A percentile compares a stretch with the other conserved stretches of the same genome.
Evolutionary conservation across 2,797 vertebrate species (phyloP).

Genomic region (Sternarchorhynchus goeldii): DNA sequence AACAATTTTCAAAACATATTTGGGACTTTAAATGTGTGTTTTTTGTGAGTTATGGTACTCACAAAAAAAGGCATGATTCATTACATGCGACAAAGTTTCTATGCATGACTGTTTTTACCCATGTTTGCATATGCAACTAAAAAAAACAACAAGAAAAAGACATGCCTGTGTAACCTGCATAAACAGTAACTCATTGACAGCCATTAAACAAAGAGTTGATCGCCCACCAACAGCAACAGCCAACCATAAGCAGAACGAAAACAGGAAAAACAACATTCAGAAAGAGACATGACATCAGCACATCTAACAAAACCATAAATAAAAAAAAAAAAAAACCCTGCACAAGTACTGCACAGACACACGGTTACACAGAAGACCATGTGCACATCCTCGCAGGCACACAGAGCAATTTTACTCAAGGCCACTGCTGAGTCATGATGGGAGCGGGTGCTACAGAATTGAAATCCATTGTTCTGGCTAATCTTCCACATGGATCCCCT

Average conservation of each 20-base stretch:
- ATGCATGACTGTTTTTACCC: too few relatives aligned
- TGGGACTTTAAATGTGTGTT: too few relatives aligned
- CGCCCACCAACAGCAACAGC: not conserved
- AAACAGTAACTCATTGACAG: slow-evolving; percentile 14
- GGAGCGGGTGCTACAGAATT: slow-evolving; percentile 58
- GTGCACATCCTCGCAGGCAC: slow-evolving; percentile 29
- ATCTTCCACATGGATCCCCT: slow-evolving; percentile 57
- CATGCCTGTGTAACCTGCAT: not conserved
- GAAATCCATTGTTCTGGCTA: slow-evolving; percentile 62
- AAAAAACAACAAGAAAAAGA: slow-evolving; percentile 7
- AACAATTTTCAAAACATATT: too few relatives aligned
- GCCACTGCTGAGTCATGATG: slow-evolving; percentile 63
- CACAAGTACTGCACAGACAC: slow-evolving; percentile 28
- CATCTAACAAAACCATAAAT: slow-evolving; percentile 18
- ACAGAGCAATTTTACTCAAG: slow-evolving; percentile 59
- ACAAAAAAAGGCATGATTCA: too few relatives aligned
- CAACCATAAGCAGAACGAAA: not conserved
- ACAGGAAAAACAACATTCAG: not conserved
- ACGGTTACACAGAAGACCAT: slow-evolving; percentile 41
- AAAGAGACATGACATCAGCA: not conserved
- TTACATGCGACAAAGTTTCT: not conserved
- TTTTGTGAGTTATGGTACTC: too few relatives aligned
- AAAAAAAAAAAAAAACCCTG: slow-evolving; percentile 16
- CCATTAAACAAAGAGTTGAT: not conserved
- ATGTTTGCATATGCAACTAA: not conserved